Evolutionary conservation across 2,797 vertebrate species (phyloP).

Genomic region (Pagetopsis macropterus): DNA sequence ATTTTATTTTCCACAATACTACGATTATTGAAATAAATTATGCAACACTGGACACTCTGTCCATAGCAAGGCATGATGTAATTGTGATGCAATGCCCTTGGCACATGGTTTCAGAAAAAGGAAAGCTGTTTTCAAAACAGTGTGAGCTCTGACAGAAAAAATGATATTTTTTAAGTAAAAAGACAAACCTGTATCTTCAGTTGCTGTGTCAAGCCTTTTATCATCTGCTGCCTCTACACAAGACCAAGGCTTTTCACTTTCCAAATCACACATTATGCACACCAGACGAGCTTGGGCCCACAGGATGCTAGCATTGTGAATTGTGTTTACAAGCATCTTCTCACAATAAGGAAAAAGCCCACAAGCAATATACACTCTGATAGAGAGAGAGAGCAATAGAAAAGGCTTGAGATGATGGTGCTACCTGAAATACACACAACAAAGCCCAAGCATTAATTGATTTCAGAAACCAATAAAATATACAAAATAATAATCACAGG

Average conservation of each 20-base stretch:
- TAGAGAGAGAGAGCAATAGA: constrained; percentile 17
- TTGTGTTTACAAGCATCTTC: constrained; percentile 60
- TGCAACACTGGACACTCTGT: constrained; percentile 40
- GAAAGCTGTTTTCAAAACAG: constrained; percentile 40
- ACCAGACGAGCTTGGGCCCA: constrained; percentile 51
- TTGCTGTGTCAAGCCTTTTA: constrained; percentile 39
- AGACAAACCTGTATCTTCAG: constrained; percentile 36
- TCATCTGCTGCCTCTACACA: constrained; percentile 37
- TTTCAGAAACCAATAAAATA: constrained; percentile 29
- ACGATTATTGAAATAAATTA: constrained; percentile 42
- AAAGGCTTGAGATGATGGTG: constrained; percentile 14
- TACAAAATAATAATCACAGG: constrained; percentile 11
- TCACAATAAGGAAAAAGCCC: constrained; percentile 49
- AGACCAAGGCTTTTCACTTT: constrained; percentile 43
- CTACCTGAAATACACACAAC: constrained; percentile 20
- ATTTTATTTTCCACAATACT: constrained; percentile 20
- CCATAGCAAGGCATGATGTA: constrained; percentile 55
- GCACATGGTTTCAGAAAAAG: constrained; percentile 39
- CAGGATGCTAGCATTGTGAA: constrained; percentile 53
- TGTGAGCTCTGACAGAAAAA: constrained; percentile 39
- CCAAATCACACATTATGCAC: constrained; percentile 51
- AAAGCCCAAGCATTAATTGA: constrained; percentile 18
- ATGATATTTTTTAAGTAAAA: constrained; percentile 27
- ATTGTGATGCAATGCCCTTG: constrained; percentile 62
- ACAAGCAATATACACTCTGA: constrained; percentile 41